Base-by-base conservation (phyloP, 2,888 invertebrate species). In the Pilophorus perplexus region DNA sequence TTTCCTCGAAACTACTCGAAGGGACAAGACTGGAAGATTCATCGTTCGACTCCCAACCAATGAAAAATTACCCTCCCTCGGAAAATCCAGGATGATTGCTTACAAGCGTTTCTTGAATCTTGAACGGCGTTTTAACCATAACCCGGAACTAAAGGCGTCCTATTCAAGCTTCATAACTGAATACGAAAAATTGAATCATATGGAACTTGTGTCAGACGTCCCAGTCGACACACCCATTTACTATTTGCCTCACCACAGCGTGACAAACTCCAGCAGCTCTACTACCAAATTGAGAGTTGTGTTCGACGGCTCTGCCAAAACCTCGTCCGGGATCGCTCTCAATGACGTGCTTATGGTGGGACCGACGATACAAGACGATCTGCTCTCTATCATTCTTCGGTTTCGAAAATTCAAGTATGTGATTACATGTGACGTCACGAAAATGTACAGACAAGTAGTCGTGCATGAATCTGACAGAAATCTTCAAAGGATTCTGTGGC, bases 131-230 rank as follows among this genome's bases (percentile, higher is more conserved):
- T n/a, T 68, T 5, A 6, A 16, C 18, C 22, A 16, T 3, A 23
- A 59, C 18, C 59, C 40, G 20, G n/a, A 25, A 12, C 8, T 50
- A 0, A 27, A 54, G 10, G 16, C 57, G 10, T 27, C 69, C 12
- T 72, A 72, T 40, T 8, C 27, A 2, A n/a, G 52, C 0, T 69
- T 72, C 62, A 72, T 73, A 18, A 4, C 14, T 3, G 50, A 50
- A 12, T 50, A 50, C n/a, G 2, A 6, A 5, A 8, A 10, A 10
- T 16, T 73, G 8, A 70, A 67, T 14, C 72, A 74, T 48, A 74
- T 73, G 72, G 59, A 59, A 44, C 8, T 28, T 23, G 64, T 67
- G 22, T 46, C 64, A 1, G 57, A 55, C 40, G 20, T 37, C 5
- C 37, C 54, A 23, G 22, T 12, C 4, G 16, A 48, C 16, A 18